Base-by-base conservation (phyloP, 1,140 invertebrate genomes). In the Chionoecetes opilio region DNA sequence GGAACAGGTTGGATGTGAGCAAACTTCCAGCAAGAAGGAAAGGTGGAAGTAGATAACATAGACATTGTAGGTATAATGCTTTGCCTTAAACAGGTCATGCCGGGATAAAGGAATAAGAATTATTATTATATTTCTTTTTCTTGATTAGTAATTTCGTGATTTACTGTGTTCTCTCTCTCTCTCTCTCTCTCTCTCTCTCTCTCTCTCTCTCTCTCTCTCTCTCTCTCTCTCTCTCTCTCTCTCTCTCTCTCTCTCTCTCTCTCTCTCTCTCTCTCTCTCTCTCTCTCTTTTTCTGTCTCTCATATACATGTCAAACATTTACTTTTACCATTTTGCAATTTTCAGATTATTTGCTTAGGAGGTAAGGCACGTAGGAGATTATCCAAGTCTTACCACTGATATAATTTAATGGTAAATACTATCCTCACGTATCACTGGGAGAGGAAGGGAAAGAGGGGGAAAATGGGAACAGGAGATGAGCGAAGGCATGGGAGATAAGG, bases 191-290 rank as follows among this genome's bases (percentile, higher is more conserved):
- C 5, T 46, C 5, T 46, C 5, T 46, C 5, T 46, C 5, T 46
- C 5, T 46, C 5, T 46, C 5, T 46, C 5, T 46, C 5, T 46
- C 5, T 46, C 5, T 46, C 5, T 46, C 5, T 46, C 5, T 46
- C 5, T 46, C 5, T 46, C 5, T 46, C 5, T 75, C 21, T n/a
- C 21, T 75, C n/a, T 8, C 0, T 0, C n/a, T 8, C 21, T 75
- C 63, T 75, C 63, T 75, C 63, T 75, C 63, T 75, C 63, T 75
- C 63, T 75, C 63, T 75, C 63, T 75, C 63, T 75, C 63, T 75
- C 63, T 75, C 63, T 75, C 63, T 75, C 63, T 75, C 63, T 75
- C 63, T 75, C 63, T 75, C 63, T 75, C 63, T 75, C 63, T 75
- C 63, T 75, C 63, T 75, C 63, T 75, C 63, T 75, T 26, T 75